Evolutionary conservation across 2,113 vertebrate species (phyloP).

Genomic region (Nibea albiflora): DNA sequence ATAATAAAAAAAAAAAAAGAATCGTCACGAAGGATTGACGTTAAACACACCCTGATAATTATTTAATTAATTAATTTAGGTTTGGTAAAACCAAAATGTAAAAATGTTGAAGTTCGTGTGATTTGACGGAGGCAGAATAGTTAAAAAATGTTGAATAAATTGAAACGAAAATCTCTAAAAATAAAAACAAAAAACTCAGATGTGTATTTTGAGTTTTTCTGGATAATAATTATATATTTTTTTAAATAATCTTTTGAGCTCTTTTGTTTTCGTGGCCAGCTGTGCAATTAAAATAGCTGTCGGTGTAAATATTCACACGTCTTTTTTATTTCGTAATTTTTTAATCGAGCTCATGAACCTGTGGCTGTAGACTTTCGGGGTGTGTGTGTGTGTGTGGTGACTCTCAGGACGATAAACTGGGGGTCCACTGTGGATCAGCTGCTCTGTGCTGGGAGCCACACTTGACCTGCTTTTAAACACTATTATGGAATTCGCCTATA

Average conservation of each 20-base stretch:
- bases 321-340: not conserved
- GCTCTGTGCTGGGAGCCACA: constrained; percentile 19
- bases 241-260: not conserved
- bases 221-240: not conserved
- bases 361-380: not conserved
- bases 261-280: not conserved
- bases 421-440: constrained; percentile 23
- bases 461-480: constrained; percentile 55
- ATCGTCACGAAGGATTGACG: not conserved
- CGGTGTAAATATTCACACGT: not conserved
- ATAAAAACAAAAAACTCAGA: not conserved
- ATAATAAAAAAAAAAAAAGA: no score
- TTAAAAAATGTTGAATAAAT: not conserved
- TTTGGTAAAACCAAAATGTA: not conserved
- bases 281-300: not conserved
- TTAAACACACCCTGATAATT: not conserved
- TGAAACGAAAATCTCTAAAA: no score
- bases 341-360: not conserved
- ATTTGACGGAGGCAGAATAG: not conserved
- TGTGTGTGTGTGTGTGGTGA: no score
- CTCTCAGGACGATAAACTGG: not conserved
- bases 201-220: not conserved
- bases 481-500: constrained; percentile 39
- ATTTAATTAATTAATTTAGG: not conserved
- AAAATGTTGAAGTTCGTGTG: not conserved